phyloP scores from a whole-genome alignment of 2,113 vertebrate genomes.

The Phodopus roborovskii region DNA sequence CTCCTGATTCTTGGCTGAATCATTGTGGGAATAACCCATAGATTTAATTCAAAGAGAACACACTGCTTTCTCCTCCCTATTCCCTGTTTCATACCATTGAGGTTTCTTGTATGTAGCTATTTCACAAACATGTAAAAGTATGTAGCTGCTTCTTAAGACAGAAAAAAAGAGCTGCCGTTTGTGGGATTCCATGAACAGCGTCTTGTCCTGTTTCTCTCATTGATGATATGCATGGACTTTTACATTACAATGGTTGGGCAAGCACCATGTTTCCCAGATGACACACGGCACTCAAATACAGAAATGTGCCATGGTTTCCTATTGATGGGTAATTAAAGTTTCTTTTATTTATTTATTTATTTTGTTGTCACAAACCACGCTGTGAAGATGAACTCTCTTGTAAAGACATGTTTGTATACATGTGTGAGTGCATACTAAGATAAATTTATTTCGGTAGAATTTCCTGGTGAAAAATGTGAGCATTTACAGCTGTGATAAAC shows the following conservation, averaged over 20 bases:
- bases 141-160: neutral
- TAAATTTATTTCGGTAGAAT: constrained; percentile 18
- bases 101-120: neutral
- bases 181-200: neutral
- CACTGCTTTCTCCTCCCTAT: neutral
- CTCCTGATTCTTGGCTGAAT: neutral
- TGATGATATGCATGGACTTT: neutral
- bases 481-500: neutral
- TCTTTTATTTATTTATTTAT: neutral
- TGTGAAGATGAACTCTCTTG: neutral
- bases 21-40: neutral
- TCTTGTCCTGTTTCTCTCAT: neutral
- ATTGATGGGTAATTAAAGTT: neutral
- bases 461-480: neutral
- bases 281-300: neutral
- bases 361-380: neutral
- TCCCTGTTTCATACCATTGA: neutral
- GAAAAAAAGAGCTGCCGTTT: no score
- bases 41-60: neutral
- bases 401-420: neutral
- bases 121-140: neutral
- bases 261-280: neutral
- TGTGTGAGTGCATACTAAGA: neutral
- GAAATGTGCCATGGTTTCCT: no score
- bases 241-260: no score